Base-by-base conservation (phyloP, 1,140 invertebrate genomes). In the Saxidomus purpurata region DNA sequence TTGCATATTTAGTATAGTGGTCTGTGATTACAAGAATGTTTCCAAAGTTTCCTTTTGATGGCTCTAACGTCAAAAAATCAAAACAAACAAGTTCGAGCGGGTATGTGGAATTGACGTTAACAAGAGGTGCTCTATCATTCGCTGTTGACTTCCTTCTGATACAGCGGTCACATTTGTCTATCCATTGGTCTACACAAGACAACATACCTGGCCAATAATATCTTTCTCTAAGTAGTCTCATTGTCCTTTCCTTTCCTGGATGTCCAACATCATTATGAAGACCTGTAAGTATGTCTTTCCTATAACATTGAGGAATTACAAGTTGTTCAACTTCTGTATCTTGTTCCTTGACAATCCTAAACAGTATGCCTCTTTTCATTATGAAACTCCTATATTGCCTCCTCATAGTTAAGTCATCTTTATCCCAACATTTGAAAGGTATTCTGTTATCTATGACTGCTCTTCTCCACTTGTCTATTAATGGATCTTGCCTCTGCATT, bases 61-160 rank as follows among this genome's bases (percentile, higher is more conserved):
- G 59, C 47, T 91, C 91, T 9, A 91, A 19, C 17, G 87, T 28
- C 1, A 92, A 47, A 67, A 67, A 90, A 80, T 91, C 91, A 22
- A 91, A 81, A 80, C 91, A 91, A 8, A 91, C 85, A 1, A 91
- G 36, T 52, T 91, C 85, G n/a, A 90, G 13, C 3, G 90, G 90
- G 52, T 88, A 76, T 17, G 86, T 59, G 0, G 88, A 83, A 43
- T 40, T 34, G 17, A 90, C 49, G 22, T 71, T 86, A 0, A 87
- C 85, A 25, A 92, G 34, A n/a, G 89, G 83, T 43, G 63, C 76
- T 19, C 43, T 55, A 2, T 9, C 17, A 40, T 80, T 25, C 4
- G 43, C 38, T 61, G 69, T 2, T 2, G 59, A 28, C 25, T 90
- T 88, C 0, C 87, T 22, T 55, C 82, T 25, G 1, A 91, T n/a